Evolutionary conservation across 2,888 invertebrate genomes (phyloP).

Genomic region (Callyntrura sp.): DNA sequence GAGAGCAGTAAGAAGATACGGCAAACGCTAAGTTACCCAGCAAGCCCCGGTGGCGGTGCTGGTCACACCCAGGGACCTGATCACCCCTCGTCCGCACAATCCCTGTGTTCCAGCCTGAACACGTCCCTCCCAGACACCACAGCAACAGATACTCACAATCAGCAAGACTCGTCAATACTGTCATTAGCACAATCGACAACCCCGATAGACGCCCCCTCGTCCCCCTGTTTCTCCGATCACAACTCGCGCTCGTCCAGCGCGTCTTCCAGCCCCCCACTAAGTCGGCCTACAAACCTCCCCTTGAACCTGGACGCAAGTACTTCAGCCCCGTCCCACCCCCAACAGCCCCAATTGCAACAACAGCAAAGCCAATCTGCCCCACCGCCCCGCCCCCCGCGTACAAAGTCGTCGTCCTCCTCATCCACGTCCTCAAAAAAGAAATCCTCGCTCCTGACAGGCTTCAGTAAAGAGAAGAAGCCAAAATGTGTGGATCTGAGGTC

Average conservation of each 20-base stretch:
- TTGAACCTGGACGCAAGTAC: constrained; percentile 64
- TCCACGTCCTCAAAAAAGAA: constrained; percentile 65
- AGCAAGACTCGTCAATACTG: constrained; percentile 4
- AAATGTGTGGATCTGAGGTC: constrained; percentile 86
- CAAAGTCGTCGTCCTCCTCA: constrained; percentile 45
- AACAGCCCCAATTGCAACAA: neutral
- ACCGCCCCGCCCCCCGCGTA: constrained; percentile 77
- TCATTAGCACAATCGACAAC: constrained; percentile 28
- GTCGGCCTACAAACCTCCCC: constrained; percentile 76
- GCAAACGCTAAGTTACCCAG: constrained; percentile 77
- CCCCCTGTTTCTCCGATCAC: constrained; percentile 64
- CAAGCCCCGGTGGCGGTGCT: constrained; percentile 65
- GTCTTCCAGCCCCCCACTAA: constrained; percentile 71
- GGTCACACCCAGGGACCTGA: constrained; percentile 48
- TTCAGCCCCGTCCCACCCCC: too few relatives aligned
- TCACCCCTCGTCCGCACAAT: neutral
- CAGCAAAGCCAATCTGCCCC: constrained; percentile 26
- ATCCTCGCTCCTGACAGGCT: constrained; percentile 50
- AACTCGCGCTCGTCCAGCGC: constrained; percentile 64
- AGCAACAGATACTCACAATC: constrained; percentile 35
- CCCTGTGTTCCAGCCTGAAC: constrained; percentile 2
- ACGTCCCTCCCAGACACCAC: constrained; percentile 27
- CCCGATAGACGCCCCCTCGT: constrained; percentile 49
- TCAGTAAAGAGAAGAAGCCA: constrained; percentile 66
- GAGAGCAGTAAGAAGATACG: constrained; percentile 64